These are phyloP conservation scores for Pachydiplax longipennis DNA, from an alignment of 2,888 invertebrate genomes.

Conservation along the genomic window DNA sequence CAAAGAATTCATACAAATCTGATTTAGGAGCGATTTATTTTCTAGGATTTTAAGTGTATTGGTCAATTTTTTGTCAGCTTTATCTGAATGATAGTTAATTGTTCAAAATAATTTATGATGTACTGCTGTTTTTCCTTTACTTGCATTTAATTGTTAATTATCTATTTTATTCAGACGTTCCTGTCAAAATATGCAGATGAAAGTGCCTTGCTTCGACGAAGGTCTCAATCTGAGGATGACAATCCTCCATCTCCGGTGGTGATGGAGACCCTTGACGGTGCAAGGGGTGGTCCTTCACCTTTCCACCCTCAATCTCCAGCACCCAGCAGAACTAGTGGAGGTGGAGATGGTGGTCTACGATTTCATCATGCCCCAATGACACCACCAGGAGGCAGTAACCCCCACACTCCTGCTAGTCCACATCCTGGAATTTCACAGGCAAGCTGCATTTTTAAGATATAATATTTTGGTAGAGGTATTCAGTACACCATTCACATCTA, in stretches of 20 bases:
- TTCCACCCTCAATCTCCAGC: slow-evolving; percentile 45
- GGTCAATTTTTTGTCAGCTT: no score
- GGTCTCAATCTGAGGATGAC: slow-evolving; percentile 92
- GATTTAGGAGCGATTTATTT: no score
- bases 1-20: no score
- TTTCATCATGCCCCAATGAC: slow-evolving; percentile 85
- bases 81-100: no score
- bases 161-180: slow-evolving; percentile 70
- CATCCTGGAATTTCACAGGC: slow-evolving; percentile 62
- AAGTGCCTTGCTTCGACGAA: slow-evolving; percentile 74
- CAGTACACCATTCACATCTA: background rate
- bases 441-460: background rate
- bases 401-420: slow-evolving; percentile 86
- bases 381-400: slow-evolving; percentile 79
- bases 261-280: slow-evolving; percentile 70
- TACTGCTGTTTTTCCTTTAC: no score
- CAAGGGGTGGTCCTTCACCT: slow-evolving; percentile 50
- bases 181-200: slow-evolving; percentile 94
- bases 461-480: background rate
- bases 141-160: background rate
- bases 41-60: no score
- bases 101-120: no score
- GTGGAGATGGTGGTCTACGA: slow-evolving; percentile 52
- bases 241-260: slow-evolving; percentile 94
- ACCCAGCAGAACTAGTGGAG: slow-evolving; percentile 55